These are phyloP conservation scores for Fragariocoptes setiger DNA, from an alignment of 1,140 invertebrate genomes.

Conservation along the genomic window DNA sequence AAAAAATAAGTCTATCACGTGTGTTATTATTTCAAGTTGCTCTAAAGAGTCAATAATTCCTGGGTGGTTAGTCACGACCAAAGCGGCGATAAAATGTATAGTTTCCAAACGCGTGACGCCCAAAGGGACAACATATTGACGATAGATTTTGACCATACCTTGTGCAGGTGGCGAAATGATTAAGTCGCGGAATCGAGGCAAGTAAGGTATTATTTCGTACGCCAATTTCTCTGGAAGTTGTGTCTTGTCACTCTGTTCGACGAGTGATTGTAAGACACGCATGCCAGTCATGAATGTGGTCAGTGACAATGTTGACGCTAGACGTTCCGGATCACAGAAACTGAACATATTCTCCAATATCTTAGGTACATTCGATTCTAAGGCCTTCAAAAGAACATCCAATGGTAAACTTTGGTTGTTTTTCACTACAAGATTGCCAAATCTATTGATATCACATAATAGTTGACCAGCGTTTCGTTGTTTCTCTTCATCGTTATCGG, in stretches of 20 bases:
- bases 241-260: conserved; percentile 4
- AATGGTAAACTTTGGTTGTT: too few relatives aligned
- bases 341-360: too few relatives aligned
- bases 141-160: conserved; percentile 26
- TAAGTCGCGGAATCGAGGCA: conserved; percentile 35
- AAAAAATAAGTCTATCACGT: conserved; percentile 43
- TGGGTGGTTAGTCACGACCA: conserved; percentile 30
- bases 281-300: too few relatives aligned
- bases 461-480: conserved; percentile 48
- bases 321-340: too few relatives aligned
- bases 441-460: conserved; percentile 35
- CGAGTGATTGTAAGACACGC: conserved; percentile 6
- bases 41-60: conserved; percentile 23
- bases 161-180: conserved; percentile 35
- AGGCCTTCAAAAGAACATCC: too few relatives aligned
- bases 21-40: conserved; percentile 25
- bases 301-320: too few relatives aligned
- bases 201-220: conserved; percentile 27
- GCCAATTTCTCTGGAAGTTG: conserved; percentile 19
- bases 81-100: conserved; percentile 30
- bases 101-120: conserved; percentile 40
- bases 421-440: too few relatives aligned
- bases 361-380: too few relatives aligned
- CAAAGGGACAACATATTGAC: conserved; percentile 31
- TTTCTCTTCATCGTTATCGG: conserved; percentile 21